These are phyloP conservation scores for Zosterops hypoxanthus DNA, from an alignment of 2,113 vertebrate genomes.

Conservation along the genomic window DNA sequence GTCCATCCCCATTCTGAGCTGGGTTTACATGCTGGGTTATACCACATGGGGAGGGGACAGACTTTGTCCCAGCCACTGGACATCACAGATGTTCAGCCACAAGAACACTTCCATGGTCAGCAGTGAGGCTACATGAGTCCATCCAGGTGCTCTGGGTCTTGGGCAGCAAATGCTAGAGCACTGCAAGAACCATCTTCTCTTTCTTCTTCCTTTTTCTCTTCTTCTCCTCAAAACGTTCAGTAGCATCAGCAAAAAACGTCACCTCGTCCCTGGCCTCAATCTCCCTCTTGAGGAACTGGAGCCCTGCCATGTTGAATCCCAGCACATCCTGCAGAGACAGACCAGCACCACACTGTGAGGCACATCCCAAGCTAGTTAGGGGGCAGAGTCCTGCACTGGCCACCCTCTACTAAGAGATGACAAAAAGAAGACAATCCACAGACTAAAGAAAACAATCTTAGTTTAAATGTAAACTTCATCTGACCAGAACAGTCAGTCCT, in stretches of 20 bases:
- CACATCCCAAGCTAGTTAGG: not conserved
- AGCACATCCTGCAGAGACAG: constrained; percentile 82
- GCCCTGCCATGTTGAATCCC: constrained; percentile 92
- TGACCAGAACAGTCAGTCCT: not conserved
- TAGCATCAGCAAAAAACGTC: constrained; percentile 92
- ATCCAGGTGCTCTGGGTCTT: not conserved
- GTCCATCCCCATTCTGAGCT: not conserved
- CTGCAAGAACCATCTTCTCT: constrained; percentile 85
- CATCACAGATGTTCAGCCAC: not conserved
- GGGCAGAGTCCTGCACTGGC: not conserved
- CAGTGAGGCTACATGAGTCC: not conserved
- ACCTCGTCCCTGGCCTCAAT: constrained; percentile 93
- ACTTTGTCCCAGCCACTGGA: not conserved
- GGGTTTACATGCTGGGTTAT: not conserved
- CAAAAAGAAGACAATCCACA: not conserved
- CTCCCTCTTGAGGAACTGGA: constrained; percentile 90
- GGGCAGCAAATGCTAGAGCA: constrained; percentile 72
- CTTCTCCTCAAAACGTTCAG: constrained; percentile 84
- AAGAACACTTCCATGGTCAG: not conserved
- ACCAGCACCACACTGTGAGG: not conserved
- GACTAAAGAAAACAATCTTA: not conserved
- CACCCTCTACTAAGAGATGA: not conserved
- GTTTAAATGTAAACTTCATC: not conserved
- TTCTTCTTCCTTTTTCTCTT: constrained; percentile 88
- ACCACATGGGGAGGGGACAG: not conserved